These are phyloP conservation scores for Cantharis rufa DNA, from an alignment of 2,888 invertebrate genomes.

Conservation along the genomic window DNA sequence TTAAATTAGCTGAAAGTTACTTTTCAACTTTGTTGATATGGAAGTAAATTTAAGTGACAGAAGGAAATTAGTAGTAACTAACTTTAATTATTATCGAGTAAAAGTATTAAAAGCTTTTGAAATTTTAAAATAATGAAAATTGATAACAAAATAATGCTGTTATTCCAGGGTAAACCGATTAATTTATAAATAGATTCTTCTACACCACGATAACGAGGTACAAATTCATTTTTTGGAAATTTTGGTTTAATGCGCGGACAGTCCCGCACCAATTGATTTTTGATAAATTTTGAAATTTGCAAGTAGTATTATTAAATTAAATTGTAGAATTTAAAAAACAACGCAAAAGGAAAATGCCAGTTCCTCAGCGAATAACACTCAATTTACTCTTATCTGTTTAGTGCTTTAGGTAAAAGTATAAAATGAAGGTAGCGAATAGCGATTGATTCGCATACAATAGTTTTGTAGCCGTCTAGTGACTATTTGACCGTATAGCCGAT, in stretches of 20 bases:
- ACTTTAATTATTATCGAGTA: neutral
- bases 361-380: neutral
- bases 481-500: constrained; percentile 16
- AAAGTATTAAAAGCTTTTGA: neutral
- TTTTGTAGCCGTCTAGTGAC: neutral
- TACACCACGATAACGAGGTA: neutral
- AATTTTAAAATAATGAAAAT: neutral
- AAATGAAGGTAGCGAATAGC: neutral
- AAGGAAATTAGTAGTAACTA: neutral
- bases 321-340: neutral
- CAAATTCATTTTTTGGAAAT: no score
- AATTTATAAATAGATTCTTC: neutral
- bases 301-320: no score
- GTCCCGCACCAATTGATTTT: no score
- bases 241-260: no score
- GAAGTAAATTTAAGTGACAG: constrained; percentile 2
- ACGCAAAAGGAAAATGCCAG: neutral
- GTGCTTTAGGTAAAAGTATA: neutral
- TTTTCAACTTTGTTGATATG: constrained; percentile 6
- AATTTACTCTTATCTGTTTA: neutral
- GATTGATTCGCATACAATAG: neutral
- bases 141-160: neutral
- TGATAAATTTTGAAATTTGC: no score
- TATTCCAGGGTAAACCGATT: neutral
- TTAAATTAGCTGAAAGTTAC: constrained; percentile 2